Base-by-base conservation (phyloP, 2,113 vertebrate species). In the Chlorocebus sabaeus region DNA sequence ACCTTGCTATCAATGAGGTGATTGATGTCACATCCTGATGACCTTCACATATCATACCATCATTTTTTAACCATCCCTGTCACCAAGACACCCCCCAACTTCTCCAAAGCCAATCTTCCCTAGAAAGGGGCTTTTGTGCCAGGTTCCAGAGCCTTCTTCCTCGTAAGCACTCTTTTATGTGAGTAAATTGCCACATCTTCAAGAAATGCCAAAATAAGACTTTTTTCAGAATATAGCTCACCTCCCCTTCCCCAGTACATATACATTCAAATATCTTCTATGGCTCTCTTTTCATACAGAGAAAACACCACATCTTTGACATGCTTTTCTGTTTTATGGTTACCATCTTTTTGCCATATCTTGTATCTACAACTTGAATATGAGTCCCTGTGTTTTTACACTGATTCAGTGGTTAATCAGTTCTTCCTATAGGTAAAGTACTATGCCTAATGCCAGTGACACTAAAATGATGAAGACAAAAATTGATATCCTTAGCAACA, bases 211-310 rank as follows among this genome's bases (percentile, higher is more conserved):
- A 93, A 90, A 94, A 64, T 78, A 81, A 61, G 73, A 89, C 86
- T 86, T 96, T 96, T 97, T 93, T 38, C 48, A 79, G 67, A 84
- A 85, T 89, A 82, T 48, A 48, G 82, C 90, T 93, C 72, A 95
- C 22, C 48, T 59, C 2, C n/a, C 11, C 17, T 7, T 11, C 17
- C 23, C n/a, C 64, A 27, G 52, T 18, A 61, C 4, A 72, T 14
- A 76, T 32, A 61, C 9, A 70, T 32, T 87, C 59, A 80, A 82
- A 73, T 89, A 92, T 57, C 80, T 78, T 45, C 88, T 10, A 4
- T 61, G 45, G 23, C 23, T 40, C 50, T 23, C 67, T 45, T 84
- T 90, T 70, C 72, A 76, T 14, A 64, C 25, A 78, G 76, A 88
- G 57, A 84, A 90, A 90, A 57, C 11, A 61, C 90, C 32, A 87